Base-by-base conservation (phyloP, 2,888 invertebrate genomes). In the Amphipyra berbera region DNA sequence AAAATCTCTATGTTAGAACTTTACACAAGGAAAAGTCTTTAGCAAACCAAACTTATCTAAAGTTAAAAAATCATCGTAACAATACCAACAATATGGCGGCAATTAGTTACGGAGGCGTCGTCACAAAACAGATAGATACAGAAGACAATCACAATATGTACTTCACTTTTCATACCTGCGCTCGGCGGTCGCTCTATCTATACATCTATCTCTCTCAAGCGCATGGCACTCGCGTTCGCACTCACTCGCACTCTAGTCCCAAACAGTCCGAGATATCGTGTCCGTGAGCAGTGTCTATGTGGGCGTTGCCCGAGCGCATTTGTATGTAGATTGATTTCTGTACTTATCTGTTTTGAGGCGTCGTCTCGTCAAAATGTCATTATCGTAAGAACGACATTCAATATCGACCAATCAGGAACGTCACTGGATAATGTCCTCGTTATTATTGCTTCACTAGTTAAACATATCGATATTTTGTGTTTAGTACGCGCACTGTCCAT, bases 341-440 rank as follows among this genome's bases (percentile, higher is more conserved):
- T n/a, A n/a, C n/a, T n/a, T n/a, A n/a, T n/a, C n/a, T n/a, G n/a
- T n/a, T n/a, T n/a, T n/a, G 1, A 1, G 21, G 21, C 21, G 21
- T 62, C 45, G 72, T 69, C 72, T 81, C 76, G 74, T 83, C 78
- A 71, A 79, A 83, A 80, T 79, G 77, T 82, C 79, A 77, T 83
- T 83, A 83, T 80, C 75, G 70, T 72, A 54, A 75, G 79, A 81
- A 84, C 68, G 82, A 79, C 84, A 77, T 78, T 73, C 76, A 78
- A 73, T 73, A 77, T 75, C 61, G 77, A 78, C 82, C 79, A 83
- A 84, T 84, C 78, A 68, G 66, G 62, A 53, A 54, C 74, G 57
- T 68, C 72, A 78, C 68, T 56, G 68, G 73, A 79, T 75, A 55
- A 61, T 66, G 62, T 66, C 54, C 55, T 63, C 48, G 57, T 80